Evolutionary conservation across 2,888 invertebrate species (phyloP), one percentile per base, ranked within the genome.

Genomic region (Cetonia aurata): DNA sequence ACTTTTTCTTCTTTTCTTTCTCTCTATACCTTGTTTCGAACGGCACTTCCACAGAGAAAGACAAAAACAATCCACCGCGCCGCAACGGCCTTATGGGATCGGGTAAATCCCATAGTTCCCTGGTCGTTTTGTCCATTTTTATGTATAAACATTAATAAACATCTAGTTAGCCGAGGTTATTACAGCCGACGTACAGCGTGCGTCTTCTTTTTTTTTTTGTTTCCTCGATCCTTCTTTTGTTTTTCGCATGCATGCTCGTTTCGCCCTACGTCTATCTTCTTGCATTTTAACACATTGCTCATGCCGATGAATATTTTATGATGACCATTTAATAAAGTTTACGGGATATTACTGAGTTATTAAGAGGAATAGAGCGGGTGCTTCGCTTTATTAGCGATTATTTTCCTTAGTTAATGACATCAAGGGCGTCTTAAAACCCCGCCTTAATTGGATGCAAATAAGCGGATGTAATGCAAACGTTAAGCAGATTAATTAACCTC

Each of bases 111-210:
- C 41, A 53, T 62, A 53, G 72, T 72, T 71, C 62, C 33, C 50
- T 48, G 48, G 48, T 72, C 67, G 72, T 73, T 73, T 72, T 69
- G 70, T 62, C 62, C 52, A 69, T 69, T 69, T 62, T 69, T 69
- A 69, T 69, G 69, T 57, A 53, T 62, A 62, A 55, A 53, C 69
- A 69, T 69, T 69, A 69, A 69, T 69, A 69, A 69, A 60, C 69
- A 69, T 69, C 69, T 69, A 69, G 69, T 69, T 69, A 69, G 53
- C 69, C 52, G 25, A 15, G 52, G 62, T 62, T 53, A 62, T 69
- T 69, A 62, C 50, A 37, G 37, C 62, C 50, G 62, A 15, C 37
- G 37, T 37, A 15, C n/a, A 50, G 62, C 48, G 62, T 62, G 25
- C 17, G 9, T 50, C 17, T 50, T 48, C 13, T n/a, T 65, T 65